Evolutionary conservation across 2,888 invertebrate genomes (phyloP), one percentile per base, ranked within the genome.

Genomic region (Orthonevra nobilis): DNA sequence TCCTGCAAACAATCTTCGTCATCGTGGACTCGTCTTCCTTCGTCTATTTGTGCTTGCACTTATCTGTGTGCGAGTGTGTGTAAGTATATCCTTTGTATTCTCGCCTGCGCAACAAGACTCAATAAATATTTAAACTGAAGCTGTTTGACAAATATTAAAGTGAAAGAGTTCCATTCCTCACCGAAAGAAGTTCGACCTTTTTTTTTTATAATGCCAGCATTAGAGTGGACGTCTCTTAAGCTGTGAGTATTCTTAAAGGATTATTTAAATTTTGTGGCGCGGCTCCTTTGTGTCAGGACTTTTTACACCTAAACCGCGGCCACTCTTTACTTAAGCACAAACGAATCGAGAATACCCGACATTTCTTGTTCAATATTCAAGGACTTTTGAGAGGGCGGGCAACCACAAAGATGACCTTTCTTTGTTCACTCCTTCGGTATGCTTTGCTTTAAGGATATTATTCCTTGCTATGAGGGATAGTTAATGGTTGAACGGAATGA

Each of bases 51-150:
- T 23, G n/a, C 19, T 42, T 9, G 42, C n/a, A 26, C 14, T n/a
- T n/a, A n/a, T n/a, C n/a, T n/a, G 23, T 14, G 20, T 23, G 10
- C 2, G 5, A 19, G 23, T 50, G 20, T 42, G 40, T 52, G 20
- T 50, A 10, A 15, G 14, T 42, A 12, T 23, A 20, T n/a, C 6
- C 14, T 14, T 0, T 3, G 3, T 14, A 9, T 28, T 26, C 32
- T 15, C n/a, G n/a, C 10, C 17, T 1, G 6, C 14, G 38, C 34
- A 44, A 48, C 20, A 17, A 34, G 36, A 15, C 44, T 46, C 26
- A 23, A 69, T 69, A 58, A 58, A 69, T 69, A 60, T 69, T 69
- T 69, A 58, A 60, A 69, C 58, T 60, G 32, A 48, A 50, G 58
- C 48, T 58, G 50, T 58, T 69, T 58, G 58, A 58, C 32, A 69